A percentile compares a stretch with the other conserved stretches of the same genome.
These are phyloP conservation scores for Nipponacmea schrenckii DNA, from an alignment of 2,888 invertebrate genomes.

Conservation along the genomic window DNA sequence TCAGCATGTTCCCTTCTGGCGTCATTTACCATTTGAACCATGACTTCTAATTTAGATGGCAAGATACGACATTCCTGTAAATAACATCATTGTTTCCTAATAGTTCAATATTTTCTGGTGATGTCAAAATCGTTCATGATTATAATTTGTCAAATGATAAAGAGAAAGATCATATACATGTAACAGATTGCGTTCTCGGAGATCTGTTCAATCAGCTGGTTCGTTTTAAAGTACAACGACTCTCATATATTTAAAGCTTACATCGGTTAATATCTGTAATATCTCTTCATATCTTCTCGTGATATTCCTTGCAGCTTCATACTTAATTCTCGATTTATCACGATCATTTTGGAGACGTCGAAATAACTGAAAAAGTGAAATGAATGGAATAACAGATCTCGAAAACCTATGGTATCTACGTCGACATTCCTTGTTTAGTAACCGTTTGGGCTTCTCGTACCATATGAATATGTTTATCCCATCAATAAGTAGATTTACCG, in stretches of 20 bases:
- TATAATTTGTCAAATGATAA: neutral
- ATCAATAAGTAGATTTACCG: no score
- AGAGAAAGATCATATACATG: no score
- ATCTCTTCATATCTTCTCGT: slow-evolving; percentile 49
- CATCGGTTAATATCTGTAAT: slow-evolving; percentile 45
- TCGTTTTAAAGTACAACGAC: no score
- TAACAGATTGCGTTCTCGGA: no score
- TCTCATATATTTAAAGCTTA: no score
- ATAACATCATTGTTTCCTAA: neutral
- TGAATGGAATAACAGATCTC: neutral
- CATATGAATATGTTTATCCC: no score
- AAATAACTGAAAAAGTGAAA: slow-evolving; percentile 32
- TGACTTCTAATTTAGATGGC: slow-evolving; percentile 45
- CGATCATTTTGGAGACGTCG: slow-evolving; percentile 52
- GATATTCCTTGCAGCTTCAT: slow-evolving; percentile 51
- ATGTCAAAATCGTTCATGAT: neutral
- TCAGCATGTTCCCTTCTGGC: slow-evolving; percentile 37
- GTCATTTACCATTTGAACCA: slow-evolving; percentile 41
- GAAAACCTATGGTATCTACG: no score
- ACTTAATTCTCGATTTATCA: slow-evolving; percentile 56
- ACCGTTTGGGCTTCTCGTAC: no score
- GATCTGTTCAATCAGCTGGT: no score
- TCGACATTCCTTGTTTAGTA: no score
- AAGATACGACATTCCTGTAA: slow-evolving; percentile 48
- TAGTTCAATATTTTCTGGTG: neutral